These are phyloP conservation scores for Cladorhizidae sp. DNA, from an alignment of 37 sponge, comb jelly and placozoan species.

Conservation along the genomic window DNA sequence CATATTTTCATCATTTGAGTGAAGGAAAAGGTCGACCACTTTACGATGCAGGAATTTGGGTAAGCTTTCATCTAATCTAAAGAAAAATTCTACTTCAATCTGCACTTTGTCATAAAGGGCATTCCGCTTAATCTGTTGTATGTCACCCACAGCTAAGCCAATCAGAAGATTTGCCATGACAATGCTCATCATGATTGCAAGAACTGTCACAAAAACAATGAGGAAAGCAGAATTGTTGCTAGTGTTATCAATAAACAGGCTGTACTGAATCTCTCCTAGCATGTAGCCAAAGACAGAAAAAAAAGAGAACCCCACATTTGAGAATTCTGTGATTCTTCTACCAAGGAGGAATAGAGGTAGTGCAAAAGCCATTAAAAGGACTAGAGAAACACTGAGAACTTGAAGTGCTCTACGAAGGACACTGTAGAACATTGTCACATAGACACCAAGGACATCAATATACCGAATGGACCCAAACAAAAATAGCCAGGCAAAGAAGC, in stretches of 20 bases:
- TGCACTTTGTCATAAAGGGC: conserved; percentile 53
- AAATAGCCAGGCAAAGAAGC: conserved; percentile 75
- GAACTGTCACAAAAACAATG: background rate
- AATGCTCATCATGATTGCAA: conserved; percentile 34
- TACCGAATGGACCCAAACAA: conserved; percentile 43
- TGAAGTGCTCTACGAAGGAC: conserved; percentile 59
- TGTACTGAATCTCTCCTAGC: conserved; percentile 71
- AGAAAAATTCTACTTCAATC: conserved; percentile 28
- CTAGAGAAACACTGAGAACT: conserved; percentile 46
- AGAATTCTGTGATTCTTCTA: conserved; percentile 32
- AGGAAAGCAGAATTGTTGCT: conserved; percentile 8
- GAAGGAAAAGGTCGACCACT: background rate
- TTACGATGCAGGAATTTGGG: conserved; percentile 15
- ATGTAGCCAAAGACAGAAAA: conserved; percentile 56
- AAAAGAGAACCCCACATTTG: conserved; percentile 39
- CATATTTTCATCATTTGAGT: too few relatives aligned
- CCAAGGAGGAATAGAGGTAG: conserved; percentile 60
- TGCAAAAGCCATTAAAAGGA: conserved; percentile 72
- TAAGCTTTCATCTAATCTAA: conserved; percentile 33
- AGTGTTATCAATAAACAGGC: conserved; percentile 1
- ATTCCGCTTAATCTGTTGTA: conserved; percentile 62
- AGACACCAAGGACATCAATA: conserved; percentile 74
- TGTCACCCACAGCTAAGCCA: conserved; percentile 94
- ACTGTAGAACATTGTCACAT: conserved; percentile 76
- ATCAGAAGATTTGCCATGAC: conserved; percentile 82